Evolutionary conservation across 2,888 invertebrate species (phyloP).

Genomic region (Luperina nickerlii): DNA sequence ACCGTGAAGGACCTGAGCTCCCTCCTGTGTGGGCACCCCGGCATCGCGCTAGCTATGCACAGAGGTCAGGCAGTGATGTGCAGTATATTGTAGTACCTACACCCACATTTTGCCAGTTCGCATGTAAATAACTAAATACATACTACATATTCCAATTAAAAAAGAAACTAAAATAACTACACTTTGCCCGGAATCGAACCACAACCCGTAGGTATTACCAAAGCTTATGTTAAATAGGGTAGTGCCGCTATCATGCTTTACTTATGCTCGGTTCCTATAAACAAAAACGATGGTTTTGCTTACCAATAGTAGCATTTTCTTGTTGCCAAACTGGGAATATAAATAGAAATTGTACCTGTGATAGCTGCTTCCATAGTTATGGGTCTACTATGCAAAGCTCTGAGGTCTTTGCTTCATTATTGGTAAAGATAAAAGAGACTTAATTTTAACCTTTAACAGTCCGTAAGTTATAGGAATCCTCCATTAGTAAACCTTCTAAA

Average conservation of each 20-base stretch:
- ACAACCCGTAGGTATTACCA: background rate
- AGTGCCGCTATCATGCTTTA: background rate
- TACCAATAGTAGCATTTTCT: too few species aligned
- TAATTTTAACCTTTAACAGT: too few species aligned
- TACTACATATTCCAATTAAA: background rate
- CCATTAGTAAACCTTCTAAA: background rate
- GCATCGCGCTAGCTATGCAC: background rate
- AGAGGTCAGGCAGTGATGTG: background rate
- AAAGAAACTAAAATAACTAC: background rate
- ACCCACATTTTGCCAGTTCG: background rate
- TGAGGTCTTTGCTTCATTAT: too few species aligned
- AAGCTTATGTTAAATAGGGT: background rate
- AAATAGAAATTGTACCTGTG: too few species aligned
- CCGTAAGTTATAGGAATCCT: too few species aligned
- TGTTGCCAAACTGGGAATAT: too few species aligned
- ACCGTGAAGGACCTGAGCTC: slow-evolving; percentile 29
- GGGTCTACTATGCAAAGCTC: too few species aligned
- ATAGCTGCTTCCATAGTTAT: too few species aligned
- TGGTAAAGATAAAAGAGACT: too few species aligned
- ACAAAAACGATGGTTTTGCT: too few species aligned
- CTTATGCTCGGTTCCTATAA: too few species aligned
- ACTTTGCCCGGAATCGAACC: background rate
- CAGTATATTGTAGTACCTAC: background rate
- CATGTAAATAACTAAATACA: background rate
- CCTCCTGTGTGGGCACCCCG: background rate